Conservation (phyloP, 2,888 invertebrate species). For the Cenopis cana region DNA sequence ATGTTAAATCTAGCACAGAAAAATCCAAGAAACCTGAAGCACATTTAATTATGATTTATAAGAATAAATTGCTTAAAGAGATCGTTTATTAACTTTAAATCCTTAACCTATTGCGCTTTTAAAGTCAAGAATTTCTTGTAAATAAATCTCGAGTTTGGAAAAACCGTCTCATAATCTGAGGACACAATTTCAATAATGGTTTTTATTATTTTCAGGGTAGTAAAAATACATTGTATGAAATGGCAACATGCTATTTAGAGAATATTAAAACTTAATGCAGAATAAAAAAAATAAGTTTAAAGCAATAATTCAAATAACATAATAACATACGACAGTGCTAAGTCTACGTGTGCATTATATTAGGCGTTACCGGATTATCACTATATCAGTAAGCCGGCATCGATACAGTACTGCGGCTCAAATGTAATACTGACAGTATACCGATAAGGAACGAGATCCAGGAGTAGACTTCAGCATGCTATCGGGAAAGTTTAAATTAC, state of each 20-base stretch:
- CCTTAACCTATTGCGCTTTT: conserved; percentile 10
- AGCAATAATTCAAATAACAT: too few relatives aligned
- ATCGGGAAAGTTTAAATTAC: too few relatives aligned
- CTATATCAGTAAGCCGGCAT: too few relatives aligned
- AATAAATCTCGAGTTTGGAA: conserved; percentile 5
- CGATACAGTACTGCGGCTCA: too few relatives aligned
- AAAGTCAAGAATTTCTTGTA: conserved; percentile 20
- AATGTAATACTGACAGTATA: too few relatives aligned
- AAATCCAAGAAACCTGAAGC: neutral
- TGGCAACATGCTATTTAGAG: neutral
- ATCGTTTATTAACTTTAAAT: conserved; percentile 14
- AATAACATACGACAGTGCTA: too few relatives aligned
- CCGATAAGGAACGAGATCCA: too few relatives aligned
- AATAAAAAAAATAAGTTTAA: too few relatives aligned
- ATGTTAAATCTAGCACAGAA: neutral
- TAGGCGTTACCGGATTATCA: too few relatives aligned
- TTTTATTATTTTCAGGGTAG: neutral
- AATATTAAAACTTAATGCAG: neutral
- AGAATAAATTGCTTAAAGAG: conserved; percentile 8
- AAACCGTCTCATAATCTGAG: conserved; percentile 3
- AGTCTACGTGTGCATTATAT: too few relatives aligned
- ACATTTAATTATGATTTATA: conserved; percentile 17
- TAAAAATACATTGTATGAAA: neutral
- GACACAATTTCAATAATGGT: conserved; percentile 15
- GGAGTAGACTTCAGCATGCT: too few relatives aligned